Conservation (phyloP, 2,113 vertebrate genomes). For the Aptenodytes patagonicus region DNA sequence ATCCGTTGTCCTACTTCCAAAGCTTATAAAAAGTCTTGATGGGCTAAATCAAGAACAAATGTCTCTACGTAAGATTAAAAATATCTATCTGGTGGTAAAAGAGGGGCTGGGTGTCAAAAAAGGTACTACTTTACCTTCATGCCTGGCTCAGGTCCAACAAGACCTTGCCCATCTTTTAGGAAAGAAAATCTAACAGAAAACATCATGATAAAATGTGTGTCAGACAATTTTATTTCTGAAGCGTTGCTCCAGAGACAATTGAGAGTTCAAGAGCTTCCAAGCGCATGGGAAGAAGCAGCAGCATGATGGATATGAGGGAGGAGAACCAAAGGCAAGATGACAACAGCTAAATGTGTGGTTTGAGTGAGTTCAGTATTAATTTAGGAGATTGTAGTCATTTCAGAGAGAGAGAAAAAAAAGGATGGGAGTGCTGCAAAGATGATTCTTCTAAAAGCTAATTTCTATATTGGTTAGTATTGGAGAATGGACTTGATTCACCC, state of each 20-base stretch:
- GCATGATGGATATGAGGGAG: not conserved
- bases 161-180: not conserved
- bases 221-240: not conserved
- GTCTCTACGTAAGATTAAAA: not conserved
- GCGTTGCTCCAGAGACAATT: not conserved
- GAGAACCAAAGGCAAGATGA: not conserved
- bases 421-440: not conserved
- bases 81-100: not conserved
- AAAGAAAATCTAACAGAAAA: not conserved
- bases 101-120: not conserved
- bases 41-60: not conserved
- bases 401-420: not conserved
- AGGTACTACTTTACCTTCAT: not conserved
- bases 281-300: not conserved
- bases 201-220: not conserved
- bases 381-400: conserved; percentile 23
- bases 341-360: conserved; percentile 29
- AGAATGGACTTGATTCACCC: not conserved
- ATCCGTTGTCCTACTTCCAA: not conserved
- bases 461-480: not conserved
- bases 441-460: conserved; percentile 22
- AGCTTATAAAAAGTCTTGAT: not conserved
- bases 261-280: not conserved
- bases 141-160: not conserved
- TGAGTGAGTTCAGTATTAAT: conserved; percentile 22